Evolutionary conservation across 2,797 vertebrate species (phyloP).

Genomic region (Chiloscyllium punctatum): DNA sequence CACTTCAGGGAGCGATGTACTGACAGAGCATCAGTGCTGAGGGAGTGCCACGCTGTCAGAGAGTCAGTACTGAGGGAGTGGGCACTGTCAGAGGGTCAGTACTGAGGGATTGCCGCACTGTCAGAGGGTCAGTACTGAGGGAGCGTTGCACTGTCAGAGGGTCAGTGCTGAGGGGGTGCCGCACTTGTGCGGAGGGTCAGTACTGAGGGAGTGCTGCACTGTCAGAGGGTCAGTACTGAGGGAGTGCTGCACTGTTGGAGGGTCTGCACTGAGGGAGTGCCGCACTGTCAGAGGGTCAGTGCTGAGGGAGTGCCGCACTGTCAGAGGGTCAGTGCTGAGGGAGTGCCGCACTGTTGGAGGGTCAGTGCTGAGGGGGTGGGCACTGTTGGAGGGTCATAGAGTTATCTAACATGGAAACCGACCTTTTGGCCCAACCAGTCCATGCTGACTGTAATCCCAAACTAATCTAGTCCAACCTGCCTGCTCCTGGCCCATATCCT

Average conservation of each 20-base stretch:
- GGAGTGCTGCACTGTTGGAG: background rate
- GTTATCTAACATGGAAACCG: too few species aligned
- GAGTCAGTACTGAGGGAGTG: too few species aligned
- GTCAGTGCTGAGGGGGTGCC: background rate
- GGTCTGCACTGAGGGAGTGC: background rate
- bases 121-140: background rate
- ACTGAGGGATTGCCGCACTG: background rate
- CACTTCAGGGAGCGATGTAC: background rate
- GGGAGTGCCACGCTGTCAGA: background rate
- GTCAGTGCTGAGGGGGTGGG: background rate
- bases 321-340: background rate
- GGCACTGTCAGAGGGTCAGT: background rate
- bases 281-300: background rate
- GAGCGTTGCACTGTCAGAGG: background rate
- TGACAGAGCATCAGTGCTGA: background rate
- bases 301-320: background rate
- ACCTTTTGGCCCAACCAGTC: too few species aligned
- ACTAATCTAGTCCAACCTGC: too few species aligned
- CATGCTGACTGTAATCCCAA: too few species aligned
- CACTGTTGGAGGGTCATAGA: background rate
- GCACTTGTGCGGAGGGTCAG: background rate
- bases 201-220: background rate
- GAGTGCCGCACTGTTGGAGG: background rate
- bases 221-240: background rate
- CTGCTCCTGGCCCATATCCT: too few species aligned